Base-by-base conservation (phyloP, 2,888 invertebrate species). In the Eueremaeus valkanovi region DNA sequence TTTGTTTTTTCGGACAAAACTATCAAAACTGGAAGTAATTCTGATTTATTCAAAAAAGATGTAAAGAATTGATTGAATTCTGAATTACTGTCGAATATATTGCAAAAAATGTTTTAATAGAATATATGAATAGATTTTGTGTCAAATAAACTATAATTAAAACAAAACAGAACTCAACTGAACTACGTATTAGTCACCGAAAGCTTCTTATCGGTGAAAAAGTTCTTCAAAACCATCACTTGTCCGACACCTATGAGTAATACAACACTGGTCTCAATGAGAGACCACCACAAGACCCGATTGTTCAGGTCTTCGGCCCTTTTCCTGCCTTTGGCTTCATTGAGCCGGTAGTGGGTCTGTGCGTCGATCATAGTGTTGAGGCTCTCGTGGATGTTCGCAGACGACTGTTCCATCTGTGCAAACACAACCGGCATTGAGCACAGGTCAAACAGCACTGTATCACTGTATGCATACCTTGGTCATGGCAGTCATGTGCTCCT, bases 251-350 rank as follows among this genome's bases (percentile, higher is more conserved):
- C 90, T 70, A 95, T 92, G 75, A 90, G 82, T 21, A 97, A 85
- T 79, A 99, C 89, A 49, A 92, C 90, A 3, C 90, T 81, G 16
- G 95, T 92, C 84, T 98, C 95, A 79, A 92, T 88, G 61, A 93
- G 85, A 0, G 97, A 95, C 96, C 97, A 99, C 87, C 89, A 89
- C 82, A 93, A 87, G 11, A 99, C 97, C 81, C 93, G 88, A 83
- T 95, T 94, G 81, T 97, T 98, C 74, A 99, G 86, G 83, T 97
- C 95, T 85, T 99, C 99, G 0, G 97, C 99, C 76, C 96, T 88
- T 82, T 94, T 95, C 73, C 97, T 89, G 73, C 95, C 92, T 83
- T 96, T 95, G 1, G 97, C 90, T 85, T 99, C 99, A 73, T 95
- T 87, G 77, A 99, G 85, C 76, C 96, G 88, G 85, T 98, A 96